Conservation (phyloP, 2,113 vertebrate genomes). For the Myotis brandtii region DNA sequence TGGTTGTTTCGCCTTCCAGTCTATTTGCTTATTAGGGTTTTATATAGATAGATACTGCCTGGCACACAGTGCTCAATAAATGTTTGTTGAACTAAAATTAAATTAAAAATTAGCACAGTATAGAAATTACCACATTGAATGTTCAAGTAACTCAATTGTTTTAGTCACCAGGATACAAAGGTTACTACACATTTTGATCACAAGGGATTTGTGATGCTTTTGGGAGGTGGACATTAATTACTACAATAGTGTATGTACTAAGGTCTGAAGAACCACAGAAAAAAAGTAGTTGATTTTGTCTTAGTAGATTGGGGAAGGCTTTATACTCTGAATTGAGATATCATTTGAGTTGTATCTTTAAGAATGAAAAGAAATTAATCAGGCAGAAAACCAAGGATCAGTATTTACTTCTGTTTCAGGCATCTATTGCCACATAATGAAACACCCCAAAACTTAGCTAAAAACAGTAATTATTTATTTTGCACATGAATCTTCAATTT, state of each 20-base stretch:
- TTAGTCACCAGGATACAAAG: neutral
- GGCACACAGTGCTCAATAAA: neutral
- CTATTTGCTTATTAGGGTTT: no score
- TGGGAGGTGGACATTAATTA: neutral
- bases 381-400: neutral
- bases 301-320: neutral
- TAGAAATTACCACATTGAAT: neutral
- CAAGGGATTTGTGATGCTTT: neutral
- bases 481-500: neutral
- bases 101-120: neutral
- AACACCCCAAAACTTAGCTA: neutral
- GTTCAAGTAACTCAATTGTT: neutral
- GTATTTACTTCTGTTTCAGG: neutral
- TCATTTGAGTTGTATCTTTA: neutral
- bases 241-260: neutral
- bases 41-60: no score
- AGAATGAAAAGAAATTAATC: neutral
- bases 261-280: neutral
- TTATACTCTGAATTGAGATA: neutral
- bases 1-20: fast-evolving
- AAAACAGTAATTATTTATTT: neutral
- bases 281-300: neutral
- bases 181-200: neutral
- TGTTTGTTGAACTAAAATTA: neutral
- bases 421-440: neutral